phyloP scores from a whole-genome alignment of 2,797 vertebrate species.

The Cyprinella venusta region DNA sequence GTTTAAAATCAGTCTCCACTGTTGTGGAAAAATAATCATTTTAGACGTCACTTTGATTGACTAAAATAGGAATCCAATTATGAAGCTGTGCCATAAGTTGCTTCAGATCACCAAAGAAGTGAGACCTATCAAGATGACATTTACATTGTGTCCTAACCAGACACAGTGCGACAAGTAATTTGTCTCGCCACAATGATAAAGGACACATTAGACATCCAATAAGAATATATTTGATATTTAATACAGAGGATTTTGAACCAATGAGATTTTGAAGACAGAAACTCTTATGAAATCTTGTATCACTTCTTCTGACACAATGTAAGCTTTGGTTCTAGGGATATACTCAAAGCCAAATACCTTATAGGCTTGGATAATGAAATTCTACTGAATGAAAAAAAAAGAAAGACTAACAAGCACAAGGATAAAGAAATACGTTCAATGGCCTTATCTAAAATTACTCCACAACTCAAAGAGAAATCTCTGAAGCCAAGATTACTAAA shows the following conservation, averaged over 20 bases:
- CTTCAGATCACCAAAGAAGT: neutral
- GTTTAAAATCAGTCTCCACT: neutral
- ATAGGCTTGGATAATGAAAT: neutral
- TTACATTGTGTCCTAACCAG: neutral
- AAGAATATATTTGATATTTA: neutral
- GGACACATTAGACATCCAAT: neutral
- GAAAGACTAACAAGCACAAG: too few relatives aligned
- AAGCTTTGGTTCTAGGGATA: neutral
- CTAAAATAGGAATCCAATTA: conserved; percentile 22
- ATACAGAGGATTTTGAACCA: neutral
- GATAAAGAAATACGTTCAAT: neutral
- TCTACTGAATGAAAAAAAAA: neutral
- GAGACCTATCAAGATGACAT: conserved; percentile 19
- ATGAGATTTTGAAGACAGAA: neutral
- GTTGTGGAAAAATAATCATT: neutral
- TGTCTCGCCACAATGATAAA: neutral
- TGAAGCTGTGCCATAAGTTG: neutral
- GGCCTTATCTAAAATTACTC: neutral
- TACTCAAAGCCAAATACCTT: neutral
- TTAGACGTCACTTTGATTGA: neutral
- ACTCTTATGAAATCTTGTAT: neutral
- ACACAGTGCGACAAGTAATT: conserved; percentile 2
- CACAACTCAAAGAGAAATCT: too few relatives aligned
- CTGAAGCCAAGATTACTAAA: neutral
- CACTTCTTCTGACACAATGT: neutral